phyloP scores from a whole-genome alignment of 2,797 vertebrate genomes.

The Erpetoichthys calabaricus region DNA sequence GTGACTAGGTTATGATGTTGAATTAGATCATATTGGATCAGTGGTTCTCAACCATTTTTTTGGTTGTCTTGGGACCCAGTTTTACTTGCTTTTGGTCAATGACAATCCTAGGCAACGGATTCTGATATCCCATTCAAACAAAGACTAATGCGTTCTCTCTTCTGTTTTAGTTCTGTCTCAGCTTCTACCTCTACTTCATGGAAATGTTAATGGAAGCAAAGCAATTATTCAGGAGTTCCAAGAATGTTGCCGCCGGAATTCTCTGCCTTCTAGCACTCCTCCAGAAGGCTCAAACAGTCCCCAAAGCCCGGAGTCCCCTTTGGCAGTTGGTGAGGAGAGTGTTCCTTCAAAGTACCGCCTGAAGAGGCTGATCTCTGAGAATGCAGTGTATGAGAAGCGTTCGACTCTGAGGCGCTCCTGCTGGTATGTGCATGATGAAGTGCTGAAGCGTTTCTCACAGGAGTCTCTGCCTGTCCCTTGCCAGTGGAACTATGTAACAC shows the following conservation, averaged over 20 bases:
- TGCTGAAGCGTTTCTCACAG: conserved; percentile 58
- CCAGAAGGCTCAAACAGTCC: conserved; percentile 15
- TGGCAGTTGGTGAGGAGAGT: conserved; percentile 33
- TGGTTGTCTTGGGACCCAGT: too few relatives aligned
- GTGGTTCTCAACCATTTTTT: too few relatives aligned
- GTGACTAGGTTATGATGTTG: too few relatives aligned
- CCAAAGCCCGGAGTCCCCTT: conserved; percentile 27
- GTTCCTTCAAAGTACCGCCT: conserved; percentile 77
- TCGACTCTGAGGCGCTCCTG: conserved; percentile 65
- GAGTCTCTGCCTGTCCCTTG: conserved; percentile 79
- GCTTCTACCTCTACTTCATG: conserved; percentile 79
- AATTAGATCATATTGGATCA: too few relatives aligned
- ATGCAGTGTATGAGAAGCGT: conserved; percentile 81
- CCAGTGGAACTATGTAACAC: conserved; percentile 82
- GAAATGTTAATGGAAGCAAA: conserved; percentile 78
- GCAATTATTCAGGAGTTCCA: conserved; percentile 87
- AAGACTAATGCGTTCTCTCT: too few relatives aligned
- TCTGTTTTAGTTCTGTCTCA: conserved; percentile 56
- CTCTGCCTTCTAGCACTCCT: background rate
- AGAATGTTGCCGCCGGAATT: conserved; percentile 61
- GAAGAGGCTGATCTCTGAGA: conserved; percentile 73
- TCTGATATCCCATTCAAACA: too few relatives aligned
- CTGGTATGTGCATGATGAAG: conserved; percentile 80
- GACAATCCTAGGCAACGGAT: too few relatives aligned
- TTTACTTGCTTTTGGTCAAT: too few relatives aligned